Evolutionary conservation across 2,113 vertebrate species (phyloP).

Genomic region (Platichthys flesus): DNA sequence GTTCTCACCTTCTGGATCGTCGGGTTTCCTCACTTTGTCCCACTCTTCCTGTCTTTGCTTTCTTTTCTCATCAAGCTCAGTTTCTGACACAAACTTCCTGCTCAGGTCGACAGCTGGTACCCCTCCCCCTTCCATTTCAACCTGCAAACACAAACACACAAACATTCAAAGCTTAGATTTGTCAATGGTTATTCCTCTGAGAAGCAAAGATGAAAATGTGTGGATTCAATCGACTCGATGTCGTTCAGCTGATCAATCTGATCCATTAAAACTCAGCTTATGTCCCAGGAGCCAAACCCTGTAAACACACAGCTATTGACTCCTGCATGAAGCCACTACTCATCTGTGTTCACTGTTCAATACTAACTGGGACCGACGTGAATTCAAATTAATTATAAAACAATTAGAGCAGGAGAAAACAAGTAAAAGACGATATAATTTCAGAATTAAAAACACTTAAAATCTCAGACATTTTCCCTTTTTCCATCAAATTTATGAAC

Average conservation of each 20-base stretch:
- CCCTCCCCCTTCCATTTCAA: slow-evolving; percentile 81
- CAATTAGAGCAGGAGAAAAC: too few species aligned
- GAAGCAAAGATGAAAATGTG: not conserved
- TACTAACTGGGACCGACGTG: not conserved
- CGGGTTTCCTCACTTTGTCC: slow-evolving; percentile 97
- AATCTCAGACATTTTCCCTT: not conserved
- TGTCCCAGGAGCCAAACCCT: not conserved
- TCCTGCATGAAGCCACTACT: not conserved
- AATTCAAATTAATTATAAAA: too few species aligned
- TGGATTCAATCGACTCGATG: not conserved
- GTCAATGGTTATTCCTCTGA: not conserved
- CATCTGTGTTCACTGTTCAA: not conserved
- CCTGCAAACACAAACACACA: slow-evolving; percentile 60
- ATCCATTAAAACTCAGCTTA: not conserved
- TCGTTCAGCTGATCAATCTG: not conserved
- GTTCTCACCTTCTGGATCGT: slow-evolving; percentile 91
- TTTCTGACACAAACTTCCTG: slow-evolving; percentile 93
- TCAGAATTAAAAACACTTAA: too few species aligned
- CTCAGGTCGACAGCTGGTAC: slow-evolving; percentile 87
- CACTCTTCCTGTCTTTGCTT: slow-evolving; percentile 97
- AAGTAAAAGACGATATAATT: too few species aligned
- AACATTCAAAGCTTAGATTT: not conserved
- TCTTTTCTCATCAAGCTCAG: slow-evolving; percentile 92
- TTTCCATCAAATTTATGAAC: not conserved
- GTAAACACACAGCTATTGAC: not conserved